These are phyloP conservation scores for Sympetrum striolatum DNA, from an alignment of 2,888 invertebrate species.

Conservation along the genomic window DNA sequence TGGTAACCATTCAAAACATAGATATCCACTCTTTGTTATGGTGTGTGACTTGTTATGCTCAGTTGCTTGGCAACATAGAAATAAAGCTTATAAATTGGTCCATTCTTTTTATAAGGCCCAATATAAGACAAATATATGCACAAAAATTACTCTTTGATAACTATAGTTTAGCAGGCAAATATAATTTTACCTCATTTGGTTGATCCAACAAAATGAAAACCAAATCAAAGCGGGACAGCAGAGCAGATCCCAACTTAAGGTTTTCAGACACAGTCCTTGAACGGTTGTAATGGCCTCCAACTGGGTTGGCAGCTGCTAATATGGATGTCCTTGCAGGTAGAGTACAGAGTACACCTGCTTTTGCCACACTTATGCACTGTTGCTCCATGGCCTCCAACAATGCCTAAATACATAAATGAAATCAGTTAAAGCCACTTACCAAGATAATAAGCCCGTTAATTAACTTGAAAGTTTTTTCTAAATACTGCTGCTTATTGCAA, in stretches of 20 bases:
- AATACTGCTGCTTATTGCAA: no score
- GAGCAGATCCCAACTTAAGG: constrained; percentile 81
- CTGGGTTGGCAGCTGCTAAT: constrained; percentile 92
- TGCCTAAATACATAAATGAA: constrained; percentile 65
- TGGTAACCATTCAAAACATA: no score
- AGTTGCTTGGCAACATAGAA: no score
- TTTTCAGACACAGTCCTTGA: constrained; percentile 89
- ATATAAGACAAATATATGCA: no score
- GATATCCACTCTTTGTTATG: no score
- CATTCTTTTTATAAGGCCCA: no score
- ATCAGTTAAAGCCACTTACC: no score
- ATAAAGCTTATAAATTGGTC: no score
- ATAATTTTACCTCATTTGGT: constrained; percentile 73
- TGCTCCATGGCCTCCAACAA: constrained; percentile 96
- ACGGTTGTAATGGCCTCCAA: constrained; percentile 86
- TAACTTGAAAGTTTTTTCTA: no score
- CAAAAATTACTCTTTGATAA: no score
- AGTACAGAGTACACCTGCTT: constrained; percentile 84
- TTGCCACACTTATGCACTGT: constrained; percentile 86
- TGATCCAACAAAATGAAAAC: constrained; percentile 89
- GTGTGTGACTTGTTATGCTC: no score
- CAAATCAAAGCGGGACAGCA: constrained; percentile 91
- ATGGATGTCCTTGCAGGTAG: constrained; percentile 84
- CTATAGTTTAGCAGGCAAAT: no score
- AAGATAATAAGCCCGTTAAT: neutral